Evolutionary conservation across 2,888 invertebrate species (phyloP), one percentile per base, ranked within the genome.

Genomic region (Volucella zonaria): DNA sequence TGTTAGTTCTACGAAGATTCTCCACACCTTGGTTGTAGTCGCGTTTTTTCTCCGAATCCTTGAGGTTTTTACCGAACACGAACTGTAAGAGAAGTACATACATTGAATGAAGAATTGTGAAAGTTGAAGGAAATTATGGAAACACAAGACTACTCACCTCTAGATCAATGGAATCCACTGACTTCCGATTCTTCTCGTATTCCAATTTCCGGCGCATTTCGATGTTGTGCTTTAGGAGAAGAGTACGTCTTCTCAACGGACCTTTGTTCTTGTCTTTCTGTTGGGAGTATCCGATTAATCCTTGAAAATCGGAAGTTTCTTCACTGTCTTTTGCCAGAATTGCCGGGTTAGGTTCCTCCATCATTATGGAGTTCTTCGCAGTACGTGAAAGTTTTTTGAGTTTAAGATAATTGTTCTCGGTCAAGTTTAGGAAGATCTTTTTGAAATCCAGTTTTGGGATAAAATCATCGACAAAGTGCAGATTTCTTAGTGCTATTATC

Each of bases 401-500:
- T 73, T 93, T 92, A 43, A 94, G 88, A 38, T 93, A 93, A 88
- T 94, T 93, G 87, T 93, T 93, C 54, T 92, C 92, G 0, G 93
- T 93, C 38, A 96, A 81, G 71, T 89, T 89, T 51, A 88, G 88
- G 51, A 94, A 93, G 2, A 96, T 90, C 87, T 93, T 93, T 58
- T 93, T 93, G 67, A 93, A 93, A 88, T 96, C 93, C 12, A 95
- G 91, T 54, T 91, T 90, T 0, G 96, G 95, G 90, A 95, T 96
- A 89, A 95, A 95, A 54, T 93, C 93, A 14, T 92, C 92, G 38
- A 93, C 92, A 88, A 95, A 94, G 86, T 94, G 93, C 8, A 97
- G 91, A 90, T 95, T 95, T 83, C 95, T 93, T 86, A 96, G 89
- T 0, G 96, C 95, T 85, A 93, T 92, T 43, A 96, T 92, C 3